These are phyloP conservation scores for Takifugu flavidus DNA, from an alignment of 2,113 vertebrate species.

Conservation along the genomic window DNA sequence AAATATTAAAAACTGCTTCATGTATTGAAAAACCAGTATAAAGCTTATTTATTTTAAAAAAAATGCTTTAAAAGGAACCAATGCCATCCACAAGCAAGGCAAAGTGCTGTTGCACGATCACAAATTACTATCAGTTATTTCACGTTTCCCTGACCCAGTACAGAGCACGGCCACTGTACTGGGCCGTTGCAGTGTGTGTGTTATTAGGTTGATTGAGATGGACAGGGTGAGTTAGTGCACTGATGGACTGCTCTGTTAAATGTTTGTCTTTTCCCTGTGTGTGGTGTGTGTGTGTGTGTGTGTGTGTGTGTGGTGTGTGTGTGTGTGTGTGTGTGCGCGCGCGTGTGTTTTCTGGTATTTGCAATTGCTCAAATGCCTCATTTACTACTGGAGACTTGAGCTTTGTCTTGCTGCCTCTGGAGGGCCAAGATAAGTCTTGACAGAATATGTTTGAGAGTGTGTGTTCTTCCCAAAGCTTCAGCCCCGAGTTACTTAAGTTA, in stretches of 20 bases:
- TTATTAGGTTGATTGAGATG: conserved; percentile 41
- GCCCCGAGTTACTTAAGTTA: conserved; percentile 56
- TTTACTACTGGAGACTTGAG: conserved; percentile 71
- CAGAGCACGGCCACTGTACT: background rate
- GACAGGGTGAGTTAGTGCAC: conserved; percentile 48
- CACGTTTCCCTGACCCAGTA: too few relatives aligned
- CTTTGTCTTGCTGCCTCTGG: conserved; percentile 70
- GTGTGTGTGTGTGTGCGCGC: conserved; percentile 36
- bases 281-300: conserved; percentile 40
- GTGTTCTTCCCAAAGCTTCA: conserved; percentile 46
- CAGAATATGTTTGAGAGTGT: conserved; percentile 65
- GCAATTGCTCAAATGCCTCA: conserved; percentile 70
- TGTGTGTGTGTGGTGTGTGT: conserved; percentile 40
- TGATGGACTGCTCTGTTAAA: conserved; percentile 52
- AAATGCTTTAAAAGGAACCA: too few relatives aligned
- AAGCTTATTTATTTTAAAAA: too few relatives aligned
- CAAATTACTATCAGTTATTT: too few relatives aligned
- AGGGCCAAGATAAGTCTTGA: conserved; percentile 70
- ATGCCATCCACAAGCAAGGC: too few relatives aligned
- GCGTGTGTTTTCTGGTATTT: conserved; percentile 53
- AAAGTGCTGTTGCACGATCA: too few relatives aligned
- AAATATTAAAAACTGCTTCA: too few relatives aligned
- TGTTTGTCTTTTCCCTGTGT: conserved; percentile 56
- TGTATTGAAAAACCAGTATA: too few relatives aligned
- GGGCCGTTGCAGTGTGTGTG: conserved; percentile 32